Conservation (phyloP, 2,888 invertebrate genomes). For the Octodonta nipae region DNA sequence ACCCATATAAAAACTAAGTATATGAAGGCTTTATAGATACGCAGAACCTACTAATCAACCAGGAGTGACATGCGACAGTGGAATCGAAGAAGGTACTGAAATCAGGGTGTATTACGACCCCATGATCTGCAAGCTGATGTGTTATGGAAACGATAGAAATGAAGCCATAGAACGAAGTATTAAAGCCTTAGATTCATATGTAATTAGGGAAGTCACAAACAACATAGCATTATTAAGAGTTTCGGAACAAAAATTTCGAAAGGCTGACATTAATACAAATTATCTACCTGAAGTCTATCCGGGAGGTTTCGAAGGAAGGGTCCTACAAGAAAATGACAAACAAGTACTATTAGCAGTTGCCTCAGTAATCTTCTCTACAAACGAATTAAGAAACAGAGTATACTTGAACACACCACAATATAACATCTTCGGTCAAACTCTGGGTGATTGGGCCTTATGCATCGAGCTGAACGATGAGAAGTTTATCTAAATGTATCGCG, state of each 20-base stretch:
- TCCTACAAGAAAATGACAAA: slow-evolving; percentile 24
- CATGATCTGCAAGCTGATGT: slow-evolving; percentile 55
- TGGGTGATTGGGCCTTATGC: slow-evolving; percentile 22
- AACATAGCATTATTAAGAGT: slow-evolving; percentile 51
- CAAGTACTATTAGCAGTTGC: slow-evolving; percentile 30
- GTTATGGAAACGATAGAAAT: slow-evolving; percentile 42
- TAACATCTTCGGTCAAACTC: slow-evolving; percentile 15
- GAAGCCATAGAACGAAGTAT: slow-evolving; percentile 39
- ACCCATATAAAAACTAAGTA: slow-evolving; percentile 51
- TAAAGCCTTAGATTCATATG: slow-evolving; percentile 46
- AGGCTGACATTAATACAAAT: slow-evolving; percentile 44
- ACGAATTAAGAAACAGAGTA: slow-evolving; percentile 28
- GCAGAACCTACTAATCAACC: slow-evolving; percentile 38
- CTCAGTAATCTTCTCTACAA: slow-evolving; percentile 34
- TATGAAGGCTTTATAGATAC: slow-evolving; percentile 40
- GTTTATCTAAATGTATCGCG: slow-evolving; percentile 17
- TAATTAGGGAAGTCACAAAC: slow-evolving; percentile 49
- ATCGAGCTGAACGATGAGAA: slow-evolving; percentile 24
- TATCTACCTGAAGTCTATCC: slow-evolving; percentile 48
- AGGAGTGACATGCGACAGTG: slow-evolving; percentile 51
- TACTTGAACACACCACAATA: slow-evolving; percentile 21
- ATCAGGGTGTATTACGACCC: slow-evolving; percentile 58
- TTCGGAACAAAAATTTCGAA: slow-evolving; percentile 42
- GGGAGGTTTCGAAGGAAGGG: slow-evolving; percentile 41
- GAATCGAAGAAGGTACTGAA: slow-evolving; percentile 51